Evolutionary conservation across 2,113 vertebrate genomes (phyloP).

Genomic region (Herpetotheres cachinnans): DNA sequence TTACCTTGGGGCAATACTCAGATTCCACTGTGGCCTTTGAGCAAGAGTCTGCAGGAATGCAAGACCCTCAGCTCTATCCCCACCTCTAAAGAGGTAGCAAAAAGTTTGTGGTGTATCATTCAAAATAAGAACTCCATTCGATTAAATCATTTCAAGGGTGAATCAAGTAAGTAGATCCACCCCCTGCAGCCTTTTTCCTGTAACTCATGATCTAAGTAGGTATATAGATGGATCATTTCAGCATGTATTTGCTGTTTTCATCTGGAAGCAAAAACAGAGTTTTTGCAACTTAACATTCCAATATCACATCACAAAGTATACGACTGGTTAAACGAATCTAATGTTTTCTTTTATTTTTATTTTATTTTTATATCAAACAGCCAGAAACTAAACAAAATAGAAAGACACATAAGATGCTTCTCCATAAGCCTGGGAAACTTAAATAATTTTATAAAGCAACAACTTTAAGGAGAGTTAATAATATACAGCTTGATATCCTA

Average conservation of each 20-base stretch:
- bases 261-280: background rate
- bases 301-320: background rate
- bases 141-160: background rate
- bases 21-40: background rate
- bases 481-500: background rate
- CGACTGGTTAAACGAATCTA: background rate
- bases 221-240: background rate
- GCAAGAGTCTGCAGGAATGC: background rate
- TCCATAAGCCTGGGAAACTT: background rate
- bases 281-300: background rate
- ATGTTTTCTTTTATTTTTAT: background rate
- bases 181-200: background rate
- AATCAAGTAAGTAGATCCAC: background rate
- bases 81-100: background rate
- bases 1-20: background rate
- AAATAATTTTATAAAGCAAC: background rate
- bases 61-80: background rate
- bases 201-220: background rate
- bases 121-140: background rate
- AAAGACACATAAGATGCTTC: background rate
- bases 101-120: background rate
- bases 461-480: background rate
- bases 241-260: background rate
- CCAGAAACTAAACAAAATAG: background rate
- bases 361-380: background rate